Conservation (phyloP, 2,888 invertebrate genomes). For the Temnothorax ravouxi region DNA sequence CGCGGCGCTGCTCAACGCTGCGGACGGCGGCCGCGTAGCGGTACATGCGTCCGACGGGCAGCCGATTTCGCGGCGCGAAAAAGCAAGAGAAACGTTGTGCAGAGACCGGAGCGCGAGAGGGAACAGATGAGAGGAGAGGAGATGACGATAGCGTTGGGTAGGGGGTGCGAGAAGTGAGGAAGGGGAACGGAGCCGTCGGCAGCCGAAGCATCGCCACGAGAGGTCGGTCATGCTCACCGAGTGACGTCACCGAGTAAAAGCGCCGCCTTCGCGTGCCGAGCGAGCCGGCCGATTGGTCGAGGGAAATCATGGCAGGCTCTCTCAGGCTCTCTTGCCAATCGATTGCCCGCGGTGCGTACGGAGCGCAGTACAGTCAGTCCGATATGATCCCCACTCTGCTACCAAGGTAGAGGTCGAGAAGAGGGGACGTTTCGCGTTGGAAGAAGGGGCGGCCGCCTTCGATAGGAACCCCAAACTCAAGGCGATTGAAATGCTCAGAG, state of each 20-base stretch:
- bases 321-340: constrained; percentile 85
- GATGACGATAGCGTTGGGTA: constrained; percentile 32
- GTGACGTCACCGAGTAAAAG: constrained; percentile 80
- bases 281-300: constrained; percentile 79
- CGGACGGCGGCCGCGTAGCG: constrained; percentile 41
- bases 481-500: constrained; percentile 81
- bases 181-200: constrained; percentile 8
- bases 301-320: constrained; percentile 85
- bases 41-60: constrained; percentile 65
- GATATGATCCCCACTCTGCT: constrained; percentile 72
- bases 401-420: constrained; percentile 62
- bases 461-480: constrained; percentile 80
- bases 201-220: constrained; percentile 73
- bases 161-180: constrained; percentile 19
- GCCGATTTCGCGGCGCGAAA: constrained; percentile 63
- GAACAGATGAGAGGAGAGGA: constrained; percentile 24
- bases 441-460: constrained; percentile 75
- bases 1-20: neutral
- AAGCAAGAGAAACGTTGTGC: constrained; percentile 47
- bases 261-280: constrained; percentile 76
- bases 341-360: constrained; percentile 81
- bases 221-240: constrained; percentile 76
- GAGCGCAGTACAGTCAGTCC: constrained; percentile 68
- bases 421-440: constrained; percentile 62
- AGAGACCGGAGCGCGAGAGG: constrained; percentile 13